phyloP scores from a whole-genome alignment of 2,113 vertebrate species.

The Callospermophilus lateralis region DNA sequence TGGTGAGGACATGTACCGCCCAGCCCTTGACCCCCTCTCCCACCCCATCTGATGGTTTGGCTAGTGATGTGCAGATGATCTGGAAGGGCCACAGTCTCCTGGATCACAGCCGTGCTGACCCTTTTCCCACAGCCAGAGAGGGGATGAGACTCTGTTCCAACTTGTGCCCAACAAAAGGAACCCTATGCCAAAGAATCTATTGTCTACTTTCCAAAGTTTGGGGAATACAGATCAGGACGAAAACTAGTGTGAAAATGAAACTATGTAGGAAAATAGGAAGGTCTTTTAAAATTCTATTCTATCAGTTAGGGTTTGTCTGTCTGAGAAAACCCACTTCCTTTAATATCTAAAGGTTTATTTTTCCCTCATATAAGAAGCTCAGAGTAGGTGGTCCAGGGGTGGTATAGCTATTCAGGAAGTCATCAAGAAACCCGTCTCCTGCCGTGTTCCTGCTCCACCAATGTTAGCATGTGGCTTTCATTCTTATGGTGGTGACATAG shows the following conservation, averaged over 20 bases:
- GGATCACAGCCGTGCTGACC: not conserved
- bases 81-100: not conserved
- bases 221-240: not conserved
- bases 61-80: not conserved
- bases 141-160: not conserved
- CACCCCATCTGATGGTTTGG: not conserved
- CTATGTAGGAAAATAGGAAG: not conserved
- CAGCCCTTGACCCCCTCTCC: too few species aligned
- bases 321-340: slow-evolving; percentile 1
- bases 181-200: not conserved
- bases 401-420: not conserved
- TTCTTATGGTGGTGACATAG: not conserved
- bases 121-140: not conserved
- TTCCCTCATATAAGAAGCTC: not conserved
- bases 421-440: not conserved
- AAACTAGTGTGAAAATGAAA: not conserved
- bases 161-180: not conserved
- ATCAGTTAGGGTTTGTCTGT: not conserved
- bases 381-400: not conserved
- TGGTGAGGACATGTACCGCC: too few species aligned
- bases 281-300: not conserved
- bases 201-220: slow-evolving; percentile 17
- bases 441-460: not conserved
- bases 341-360: not conserved
- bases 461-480: not conserved